Base-by-base conservation (phyloP, 2,797 vertebrate genomes). In the Scolopax rusticola region DNA sequence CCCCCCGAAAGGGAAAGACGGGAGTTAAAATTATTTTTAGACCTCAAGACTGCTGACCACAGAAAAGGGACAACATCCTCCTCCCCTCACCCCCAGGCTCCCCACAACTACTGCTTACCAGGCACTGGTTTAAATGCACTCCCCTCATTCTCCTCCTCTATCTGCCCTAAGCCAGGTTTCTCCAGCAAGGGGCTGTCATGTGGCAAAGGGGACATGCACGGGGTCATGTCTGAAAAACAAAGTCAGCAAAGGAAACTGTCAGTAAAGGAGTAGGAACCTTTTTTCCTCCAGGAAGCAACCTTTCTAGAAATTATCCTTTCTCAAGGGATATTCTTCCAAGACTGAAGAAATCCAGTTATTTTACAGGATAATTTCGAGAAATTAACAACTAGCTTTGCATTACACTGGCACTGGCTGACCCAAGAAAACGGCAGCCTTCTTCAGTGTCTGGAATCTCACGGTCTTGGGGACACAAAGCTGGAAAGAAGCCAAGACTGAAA, bases 141-240 rank as follows among this genome's bases (percentile, higher is more conserved):
- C 67, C 98, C 97, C 96, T 99, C 98, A 3, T 94, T 95, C 85
- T 99, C 98, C 68, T 99, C 98, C 96, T 98, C 98, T 71, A 98
- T 98, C 93, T 98, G 98, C 61, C 97, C 97, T 67, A 97, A 89
- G 68, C 97, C 96, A 82, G 98, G 98, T 54, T 98, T 99, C 96
- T 99, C 99, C 97, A 98, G 80, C 90, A 98, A 93, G 30, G 98
- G 97, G 74, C 97, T 98, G 73, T 98, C 99, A 65, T 98, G 98
- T 90, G 98, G 99, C 94, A 99, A 97, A 87, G 99, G 99, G 70
- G 99, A 99, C 97, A 99, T 99, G 97, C 99, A 99, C 19, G 99
- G 99, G 78, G 99, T 99, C 98, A 99, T 98, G 98, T 99, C 99
- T 99, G 96, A 63, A 97, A 96, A 94, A 96, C 63, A 92, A 90